Conservation (phyloP, 2,888 invertebrate species). For the Amblyjoppa fuscipennis region DNA sequence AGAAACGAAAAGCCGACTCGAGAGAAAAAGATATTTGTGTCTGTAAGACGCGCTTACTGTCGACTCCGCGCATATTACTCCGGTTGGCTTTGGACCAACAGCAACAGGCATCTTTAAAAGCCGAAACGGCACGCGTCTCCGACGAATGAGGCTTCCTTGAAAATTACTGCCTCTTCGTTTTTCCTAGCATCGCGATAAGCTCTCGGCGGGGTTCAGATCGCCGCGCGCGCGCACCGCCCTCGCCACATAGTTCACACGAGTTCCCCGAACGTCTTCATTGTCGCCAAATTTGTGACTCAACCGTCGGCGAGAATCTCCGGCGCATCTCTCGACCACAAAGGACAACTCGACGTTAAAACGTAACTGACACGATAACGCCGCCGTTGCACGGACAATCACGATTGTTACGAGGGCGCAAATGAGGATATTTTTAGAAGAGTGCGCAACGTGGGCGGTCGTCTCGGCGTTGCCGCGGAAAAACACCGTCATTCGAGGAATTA, state of each 20-base stretch:
- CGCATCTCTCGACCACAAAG: not conserved
- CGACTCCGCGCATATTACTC: conserved; percentile 69
- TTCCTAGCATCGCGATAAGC: conserved; percentile 46
- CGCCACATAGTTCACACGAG: conserved; percentile 24
- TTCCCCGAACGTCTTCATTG: conserved; percentile 46
- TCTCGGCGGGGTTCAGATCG: conserved; percentile 31
- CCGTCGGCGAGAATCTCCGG: not conserved
- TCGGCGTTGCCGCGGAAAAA: not conserved
- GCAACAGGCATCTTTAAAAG: conserved; percentile 77
- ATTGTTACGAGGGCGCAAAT: not conserved
- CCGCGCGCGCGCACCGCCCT: conserved; percentile 2
- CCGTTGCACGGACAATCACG: not conserved
- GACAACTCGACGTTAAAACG: not conserved
- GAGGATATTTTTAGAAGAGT: not conserved
- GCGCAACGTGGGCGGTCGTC: not conserved
- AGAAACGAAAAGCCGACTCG: not conserved
- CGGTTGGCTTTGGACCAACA: conserved; percentile 76
- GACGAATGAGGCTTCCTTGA: conserved; percentile 61
- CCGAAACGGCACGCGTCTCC: conserved; percentile 27
- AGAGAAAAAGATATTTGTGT: conserved; percentile 74
- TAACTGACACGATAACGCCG: not conserved
- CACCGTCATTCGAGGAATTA: not conserved
- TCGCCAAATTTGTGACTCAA: not conserved
- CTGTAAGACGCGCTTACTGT: conserved; percentile 36
- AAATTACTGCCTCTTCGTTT: conserved; percentile 64